These are phyloP conservation scores for Caenorhabditis zanzibari DNA, from an alignment of 2,888 invertebrate species.

Conservation along the genomic window DNA sequence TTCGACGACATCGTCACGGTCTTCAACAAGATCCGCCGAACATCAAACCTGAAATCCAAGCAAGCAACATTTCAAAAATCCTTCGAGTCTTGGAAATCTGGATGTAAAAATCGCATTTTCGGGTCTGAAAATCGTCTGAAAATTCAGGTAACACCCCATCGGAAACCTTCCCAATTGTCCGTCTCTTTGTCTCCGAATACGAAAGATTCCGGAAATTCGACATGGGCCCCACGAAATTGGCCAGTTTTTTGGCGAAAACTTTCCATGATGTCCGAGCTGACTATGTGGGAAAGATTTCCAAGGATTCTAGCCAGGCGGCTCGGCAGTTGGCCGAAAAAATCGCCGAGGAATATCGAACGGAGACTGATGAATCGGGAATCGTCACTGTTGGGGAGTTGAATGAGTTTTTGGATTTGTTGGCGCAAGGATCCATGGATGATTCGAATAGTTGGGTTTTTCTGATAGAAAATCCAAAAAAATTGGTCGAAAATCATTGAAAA, in stretches of 20 bases:
- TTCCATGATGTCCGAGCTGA: slow-evolving; percentile 57
- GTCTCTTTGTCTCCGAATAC: slow-evolving; percentile 92
- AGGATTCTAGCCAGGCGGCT: slow-evolving; percentile 25
- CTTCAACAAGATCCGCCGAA: slow-evolving; percentile 60
- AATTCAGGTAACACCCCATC: slow-evolving; percentile 18
- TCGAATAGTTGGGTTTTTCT: slow-evolving; percentile 27
- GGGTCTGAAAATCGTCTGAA: too few species aligned
- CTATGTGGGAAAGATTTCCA: slow-evolving; percentile 36
- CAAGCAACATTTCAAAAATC: slow-evolving; percentile 52
- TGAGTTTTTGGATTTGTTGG: slow-evolving; percentile 52
- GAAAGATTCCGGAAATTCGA: slow-evolving; percentile 64
- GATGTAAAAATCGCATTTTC: not conserved
- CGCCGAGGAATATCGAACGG: slow-evolving; percentile 60
- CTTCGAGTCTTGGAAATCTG: slow-evolving; percentile 44
- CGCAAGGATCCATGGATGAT: slow-evolving; percentile 53
- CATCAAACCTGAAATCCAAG: slow-evolving; percentile 57
- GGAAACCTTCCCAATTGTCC: slow-evolving; percentile 47
- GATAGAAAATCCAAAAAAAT: too few species aligned
- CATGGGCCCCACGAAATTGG: slow-evolving; percentile 61
- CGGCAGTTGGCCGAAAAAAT: slow-evolving; percentile 61
- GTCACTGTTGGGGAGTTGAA: slow-evolving; percentile 57
- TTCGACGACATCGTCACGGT: slow-evolving; percentile 58
- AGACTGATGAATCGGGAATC: slow-evolving; percentile 38
- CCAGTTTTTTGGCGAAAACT: slow-evolving; percentile 59
- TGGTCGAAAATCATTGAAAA: too few species aligned